phyloP scores from a whole-genome alignment of 2,113 vertebrate genomes.

The Hippocampus mohnikei region DNA sequence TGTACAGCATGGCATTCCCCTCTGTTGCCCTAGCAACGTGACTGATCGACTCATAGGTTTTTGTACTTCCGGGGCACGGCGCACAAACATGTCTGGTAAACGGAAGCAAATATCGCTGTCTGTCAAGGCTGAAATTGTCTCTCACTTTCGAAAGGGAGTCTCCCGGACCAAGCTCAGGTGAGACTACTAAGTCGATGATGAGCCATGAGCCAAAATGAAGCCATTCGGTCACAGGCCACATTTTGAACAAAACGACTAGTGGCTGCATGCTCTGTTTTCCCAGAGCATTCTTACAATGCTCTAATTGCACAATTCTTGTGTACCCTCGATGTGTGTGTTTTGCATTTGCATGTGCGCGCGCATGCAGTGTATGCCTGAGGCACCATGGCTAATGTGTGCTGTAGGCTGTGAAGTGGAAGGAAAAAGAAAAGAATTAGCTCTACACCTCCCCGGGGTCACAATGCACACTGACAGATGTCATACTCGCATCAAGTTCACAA shows the following conservation, averaged over 20 bases:
- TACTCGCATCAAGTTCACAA: not conserved
- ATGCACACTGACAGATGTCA: not conserved
- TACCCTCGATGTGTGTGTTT: slow-evolving; percentile 13
- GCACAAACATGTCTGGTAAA: no score
- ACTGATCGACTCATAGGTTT: no score
- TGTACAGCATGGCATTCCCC: no score
- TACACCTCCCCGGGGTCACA: slow-evolving; percentile 42
- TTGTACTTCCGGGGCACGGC: no score
- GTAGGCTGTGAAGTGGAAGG: slow-evolving; percentile 60
- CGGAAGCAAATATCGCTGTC: no score
- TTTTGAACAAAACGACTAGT: not conserved
- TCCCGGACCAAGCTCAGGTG: no score
- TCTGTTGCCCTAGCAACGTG: no score
- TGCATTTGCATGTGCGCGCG: not conserved
- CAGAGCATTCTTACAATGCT: not conserved
- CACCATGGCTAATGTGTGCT: slow-evolving; percentile 58
- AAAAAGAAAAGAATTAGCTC: slow-evolving; percentile 48
- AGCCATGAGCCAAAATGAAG: not conserved
- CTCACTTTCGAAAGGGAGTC: no score
- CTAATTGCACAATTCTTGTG: slow-evolving; percentile 11
- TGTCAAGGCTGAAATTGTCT: no score
- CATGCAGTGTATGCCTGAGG: slow-evolving; percentile 35
- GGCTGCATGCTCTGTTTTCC: not conserved
- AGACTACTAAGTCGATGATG: no score
- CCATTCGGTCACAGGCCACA: not conserved